Evolutionary conservation across 2,797 vertebrate species (phyloP).

Genomic region (Danio kyathit): DNA sequence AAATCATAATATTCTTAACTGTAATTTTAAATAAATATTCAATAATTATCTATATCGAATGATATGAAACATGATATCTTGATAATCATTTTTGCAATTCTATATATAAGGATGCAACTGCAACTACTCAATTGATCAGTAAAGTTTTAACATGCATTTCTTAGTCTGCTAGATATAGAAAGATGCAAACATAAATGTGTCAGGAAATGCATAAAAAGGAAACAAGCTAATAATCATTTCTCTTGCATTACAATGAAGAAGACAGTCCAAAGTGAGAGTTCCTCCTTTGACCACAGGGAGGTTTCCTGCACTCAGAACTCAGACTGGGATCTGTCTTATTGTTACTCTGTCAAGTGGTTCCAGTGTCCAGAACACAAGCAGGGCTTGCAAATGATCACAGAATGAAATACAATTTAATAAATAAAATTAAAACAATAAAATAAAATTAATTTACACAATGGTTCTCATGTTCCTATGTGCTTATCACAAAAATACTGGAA

Average conservation of each 20-base stretch:
- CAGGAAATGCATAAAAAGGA: background rate
- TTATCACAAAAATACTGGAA: background rate
- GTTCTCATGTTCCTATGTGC: background rate
- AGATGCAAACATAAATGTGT: background rate
- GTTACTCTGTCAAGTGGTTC: background rate
- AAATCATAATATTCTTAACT: no score
- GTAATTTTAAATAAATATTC: no score
- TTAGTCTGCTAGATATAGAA: background rate
- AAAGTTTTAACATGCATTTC: background rate
- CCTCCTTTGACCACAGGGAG: conserved; percentile 32
- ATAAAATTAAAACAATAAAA: background rate
- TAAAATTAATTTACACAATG: conserved; percentile 2
- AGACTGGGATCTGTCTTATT: background rate
- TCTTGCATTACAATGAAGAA: background rate
- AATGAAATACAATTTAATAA: background rate
- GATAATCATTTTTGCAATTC: no score
- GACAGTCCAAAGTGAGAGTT: conserved; percentile 11
- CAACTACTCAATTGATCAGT: background rate
- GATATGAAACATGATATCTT: no score
- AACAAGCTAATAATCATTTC: background rate
- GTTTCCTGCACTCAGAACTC: conserved; percentile 17
- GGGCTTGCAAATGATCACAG: background rate
- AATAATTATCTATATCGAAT: no score
- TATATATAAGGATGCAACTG: background rate
- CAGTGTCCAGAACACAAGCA: background rate